Percentiles rank a stretch among this genome's conserved stretches.
Conservation (phyloP, 2,797 vertebrate species). For the Bradypodion ventrale region DNA sequence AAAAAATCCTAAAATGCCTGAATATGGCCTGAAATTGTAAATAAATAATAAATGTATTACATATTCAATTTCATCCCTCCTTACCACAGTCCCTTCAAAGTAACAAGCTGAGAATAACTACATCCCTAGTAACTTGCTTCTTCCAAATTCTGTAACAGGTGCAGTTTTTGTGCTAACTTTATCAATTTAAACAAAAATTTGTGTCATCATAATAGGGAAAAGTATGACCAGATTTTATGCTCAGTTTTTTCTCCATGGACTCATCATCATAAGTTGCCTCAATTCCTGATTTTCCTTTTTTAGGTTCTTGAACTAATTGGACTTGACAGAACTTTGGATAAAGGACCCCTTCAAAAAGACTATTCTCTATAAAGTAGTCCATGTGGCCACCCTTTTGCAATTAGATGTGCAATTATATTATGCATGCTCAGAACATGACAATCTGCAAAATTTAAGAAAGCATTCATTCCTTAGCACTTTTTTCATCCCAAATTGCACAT, state of each 20-base stretch:
- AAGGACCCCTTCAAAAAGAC: not conserved
- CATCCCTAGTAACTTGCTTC: not conserved
- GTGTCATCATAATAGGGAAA: not conserved
- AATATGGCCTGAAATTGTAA: not conserved
- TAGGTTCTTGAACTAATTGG: not conserved
- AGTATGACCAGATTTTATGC: not conserved
- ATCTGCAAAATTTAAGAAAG: not conserved
- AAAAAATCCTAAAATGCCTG: not conserved
- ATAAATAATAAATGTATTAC: not conserved
- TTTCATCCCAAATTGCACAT: not conserved
- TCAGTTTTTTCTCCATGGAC: not conserved
- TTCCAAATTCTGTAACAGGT: not conserved
- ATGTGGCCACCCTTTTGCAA: not conserved
- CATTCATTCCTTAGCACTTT: not conserved
- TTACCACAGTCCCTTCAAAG: not conserved
- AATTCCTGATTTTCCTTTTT: not conserved
- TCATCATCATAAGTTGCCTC: too few species aligned
- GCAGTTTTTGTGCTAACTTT: not conserved
- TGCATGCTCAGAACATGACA: not conserved
- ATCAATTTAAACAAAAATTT: not conserved
- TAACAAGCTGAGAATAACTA: not conserved
- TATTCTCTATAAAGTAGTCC: not conserved
- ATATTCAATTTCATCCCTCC: not conserved
- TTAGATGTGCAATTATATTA: not conserved
- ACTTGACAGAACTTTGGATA: not conserved